These are phyloP conservation scores for Cremastinae sp. DNA, from an alignment of 2,888 invertebrate species.

Conservation along the genomic window DNA sequence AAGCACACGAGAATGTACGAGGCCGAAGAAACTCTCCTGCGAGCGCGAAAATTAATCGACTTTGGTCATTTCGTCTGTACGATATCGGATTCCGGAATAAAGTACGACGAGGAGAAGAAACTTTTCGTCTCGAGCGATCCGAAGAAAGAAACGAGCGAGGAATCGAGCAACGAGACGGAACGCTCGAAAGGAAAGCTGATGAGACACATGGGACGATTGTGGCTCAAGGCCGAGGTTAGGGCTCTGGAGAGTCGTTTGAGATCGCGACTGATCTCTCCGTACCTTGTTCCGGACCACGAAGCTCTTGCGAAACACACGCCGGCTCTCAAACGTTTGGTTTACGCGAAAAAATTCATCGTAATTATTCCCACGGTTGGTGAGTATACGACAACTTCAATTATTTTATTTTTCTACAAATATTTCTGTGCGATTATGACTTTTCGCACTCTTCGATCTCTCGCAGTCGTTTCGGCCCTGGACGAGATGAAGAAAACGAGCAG, in stretches of 20 bases:
- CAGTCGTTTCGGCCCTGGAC: conserved; percentile 94
- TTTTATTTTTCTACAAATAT: not conserved
- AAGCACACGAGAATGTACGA: conserved; percentile 82
- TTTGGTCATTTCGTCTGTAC: conserved; percentile 88
- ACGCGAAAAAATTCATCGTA: conserved; percentile 91
- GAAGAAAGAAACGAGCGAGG: conserved; percentile 28
- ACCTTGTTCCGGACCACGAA: conserved; percentile 93
- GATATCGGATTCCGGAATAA: conserved; percentile 86
- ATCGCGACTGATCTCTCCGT: conserved; percentile 86
- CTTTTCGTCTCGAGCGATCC: conserved; percentile 39
- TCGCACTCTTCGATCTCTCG: conserved; percentile 69
- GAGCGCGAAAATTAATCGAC: conserved; percentile 89
- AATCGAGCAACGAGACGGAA: conserved; percentile 68
- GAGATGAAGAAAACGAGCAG: conserved; percentile 92
- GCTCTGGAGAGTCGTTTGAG: conserved; percentile 89
- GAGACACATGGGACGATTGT: conserved; percentile 93
- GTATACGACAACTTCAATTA: conserved; percentile 69
- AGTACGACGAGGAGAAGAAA: conserved; percentile 81
- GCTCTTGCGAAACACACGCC: conserved; percentile 89
- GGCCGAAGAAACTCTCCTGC: conserved; percentile 88
- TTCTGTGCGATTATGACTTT: not conserved
- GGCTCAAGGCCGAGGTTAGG: conserved; percentile 93
- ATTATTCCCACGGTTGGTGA: conserved; percentile 93
- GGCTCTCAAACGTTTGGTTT: conserved; percentile 91
- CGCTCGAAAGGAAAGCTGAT: conserved; percentile 84